These are phyloP conservation scores for Orthonychiurus folsomi DNA, from an alignment of 2,888 invertebrate genomes.

Conservation along the genomic window DNA sequence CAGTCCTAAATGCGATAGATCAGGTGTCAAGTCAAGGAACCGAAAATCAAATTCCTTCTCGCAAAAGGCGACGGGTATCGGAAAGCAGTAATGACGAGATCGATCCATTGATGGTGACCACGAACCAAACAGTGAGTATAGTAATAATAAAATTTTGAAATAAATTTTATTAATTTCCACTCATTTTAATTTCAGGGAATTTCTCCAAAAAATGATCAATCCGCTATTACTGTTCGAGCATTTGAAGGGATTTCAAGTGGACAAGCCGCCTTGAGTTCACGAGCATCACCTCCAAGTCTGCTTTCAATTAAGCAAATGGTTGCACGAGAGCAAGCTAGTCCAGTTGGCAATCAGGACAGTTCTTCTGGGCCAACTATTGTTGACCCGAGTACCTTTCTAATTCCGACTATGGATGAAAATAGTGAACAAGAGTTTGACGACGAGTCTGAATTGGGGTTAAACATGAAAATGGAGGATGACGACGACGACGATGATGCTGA, in stretches of 20 bases:
- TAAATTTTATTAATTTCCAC: background rate
- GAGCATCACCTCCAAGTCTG: background rate
- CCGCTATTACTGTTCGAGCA: no score
- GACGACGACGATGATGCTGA: conserved; percentile 40
- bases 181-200: background rate
- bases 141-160: background rate
- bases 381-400: conserved; percentile 33
- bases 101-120: conserved; percentile 27
- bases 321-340: background rate
- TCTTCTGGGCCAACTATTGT: conserved; percentile 19
- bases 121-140: background rate
- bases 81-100: conserved; percentile 38
- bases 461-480: conserved; percentile 36
- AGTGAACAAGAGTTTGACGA: conserved; percentile 28
- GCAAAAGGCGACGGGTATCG: conserved; percentile 36
- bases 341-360: background rate
- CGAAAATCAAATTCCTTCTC: conserved; percentile 13
- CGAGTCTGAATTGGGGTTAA: conserved; percentile 36
- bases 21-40: background rate
- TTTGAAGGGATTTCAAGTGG: background rate
- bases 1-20: background rate
- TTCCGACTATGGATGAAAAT: conserved; percentile 28
- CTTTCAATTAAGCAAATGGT: background rate
- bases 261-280: background rate
- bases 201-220: conserved; percentile 17